Evolutionary conservation across 2,797 vertebrate species (phyloP), one percentile per base, ranked within the genome.

Genomic region (Crax fasciolata): DNA sequence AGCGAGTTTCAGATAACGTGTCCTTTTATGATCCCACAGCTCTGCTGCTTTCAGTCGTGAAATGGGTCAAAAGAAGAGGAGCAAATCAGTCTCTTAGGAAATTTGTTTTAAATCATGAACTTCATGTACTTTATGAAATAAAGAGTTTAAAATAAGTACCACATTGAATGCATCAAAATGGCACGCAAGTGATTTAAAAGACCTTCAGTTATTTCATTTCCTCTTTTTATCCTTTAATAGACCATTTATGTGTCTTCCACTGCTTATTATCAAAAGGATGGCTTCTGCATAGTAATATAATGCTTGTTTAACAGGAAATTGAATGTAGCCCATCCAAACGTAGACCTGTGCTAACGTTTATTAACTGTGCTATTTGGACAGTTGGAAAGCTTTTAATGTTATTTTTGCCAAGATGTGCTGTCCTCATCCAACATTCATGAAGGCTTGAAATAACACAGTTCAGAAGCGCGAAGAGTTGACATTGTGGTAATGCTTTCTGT

Each of bases 261-360:
- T 95, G 84, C 77, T 93, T 93, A 77, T 71, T 78, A 91, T 78
- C 79, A 55, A 90, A 86, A 94, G 91, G 70, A 85, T 94, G 66
- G 24, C 59, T 96, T 95, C 67, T 65, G 93, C 72, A 55, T 83
- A 71, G 83, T 80, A 76, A 81, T 85, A 41, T 62, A 86, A 87
- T 68, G 62, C 72, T 95, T 89, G 72, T 94, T 96, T 97, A 96
- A 96, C 71, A 95, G 89, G 93, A 96, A 97, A 96, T 96, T 96
- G 91, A 96, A 92, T 92, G 86, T 88, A 83, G 62, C 78, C 71
- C 75, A 87, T 91, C 57, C 32, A 66, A 95, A 81, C 70, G 76
- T 65, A 93, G 75, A 58, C 43, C 78, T 87, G 5, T 80, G 68
- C 59, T 95, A 94, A 91, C 67, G n/a, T 92, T 96, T 96, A 94